Evolutionary conservation across 2,888 invertebrate species (phyloP).

Genomic region (Atethmia centrago): DNA sequence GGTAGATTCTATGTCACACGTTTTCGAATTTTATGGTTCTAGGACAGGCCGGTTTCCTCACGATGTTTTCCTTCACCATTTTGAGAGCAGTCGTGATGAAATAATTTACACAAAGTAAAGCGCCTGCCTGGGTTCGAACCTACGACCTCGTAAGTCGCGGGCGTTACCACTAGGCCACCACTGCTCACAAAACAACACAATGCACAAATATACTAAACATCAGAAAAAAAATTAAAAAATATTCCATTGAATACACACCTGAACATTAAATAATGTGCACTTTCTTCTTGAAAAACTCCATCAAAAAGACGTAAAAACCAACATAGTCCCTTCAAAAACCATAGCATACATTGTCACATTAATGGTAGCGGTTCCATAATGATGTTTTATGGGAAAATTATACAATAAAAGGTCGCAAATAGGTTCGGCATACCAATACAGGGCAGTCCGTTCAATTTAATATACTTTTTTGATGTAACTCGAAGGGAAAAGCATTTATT

Average conservation of each 20-base stretch:
- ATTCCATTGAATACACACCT: slow-evolving; percentile 45
- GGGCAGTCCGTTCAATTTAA: slow-evolving; percentile 50
- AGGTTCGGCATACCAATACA: slow-evolving; percentile 54
- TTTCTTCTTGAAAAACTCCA: slow-evolving; percentile 50
- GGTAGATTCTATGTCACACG: too few species aligned
- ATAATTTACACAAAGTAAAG: too few species aligned
- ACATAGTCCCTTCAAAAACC: slow-evolving; percentile 56
- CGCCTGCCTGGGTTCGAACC: too few species aligned
- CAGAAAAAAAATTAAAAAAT: slow-evolving; percentile 26
- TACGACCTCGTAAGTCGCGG: too few species aligned
- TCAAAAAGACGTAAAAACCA: slow-evolving; percentile 45
- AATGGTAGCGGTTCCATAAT: slow-evolving; percentile 69
- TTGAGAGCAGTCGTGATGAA: too few species aligned
- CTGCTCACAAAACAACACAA: slow-evolving; percentile 47
- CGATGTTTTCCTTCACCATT: too few species aligned
- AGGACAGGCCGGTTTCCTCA: too few species aligned
- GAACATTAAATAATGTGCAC: slow-evolving; percentile 31
- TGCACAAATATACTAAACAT: slow-evolving; percentile 29
- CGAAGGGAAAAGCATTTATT: slow-evolving; percentile 67
- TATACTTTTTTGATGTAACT: slow-evolving; percentile 62
- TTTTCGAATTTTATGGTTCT: too few species aligned
- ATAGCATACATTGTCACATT: slow-evolving; percentile 69
- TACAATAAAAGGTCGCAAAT: slow-evolving; percentile 74
- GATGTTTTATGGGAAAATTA: slow-evolving; percentile 78
- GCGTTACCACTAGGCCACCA: too few species aligned